Evolutionary conservation across 2,888 invertebrate genomes (phyloP), one percentile per base, ranked within the genome.

Genomic region (Pandemis cinnamomeana): DNA sequence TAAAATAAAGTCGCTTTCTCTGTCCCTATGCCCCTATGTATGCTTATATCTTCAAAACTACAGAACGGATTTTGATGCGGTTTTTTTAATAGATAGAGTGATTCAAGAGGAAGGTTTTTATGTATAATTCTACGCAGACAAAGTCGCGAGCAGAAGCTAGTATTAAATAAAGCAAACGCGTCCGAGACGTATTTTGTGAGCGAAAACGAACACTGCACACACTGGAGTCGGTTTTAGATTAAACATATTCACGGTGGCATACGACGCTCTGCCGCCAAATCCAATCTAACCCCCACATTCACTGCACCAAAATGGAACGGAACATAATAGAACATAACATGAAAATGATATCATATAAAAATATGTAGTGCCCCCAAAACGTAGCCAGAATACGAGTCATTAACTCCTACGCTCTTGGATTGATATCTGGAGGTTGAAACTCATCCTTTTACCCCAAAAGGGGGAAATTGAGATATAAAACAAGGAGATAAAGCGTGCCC

Each of bases 401-500:
- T 87, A 83, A 84, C 79, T 84, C 80, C 51, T n/a, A 62, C 44
- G 71, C 67, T 66, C 69, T 79, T 80, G 85, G 89, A 89, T 89
- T 88, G 85, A 86, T 90, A 90, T 88, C 89, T 77, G 67, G 67
- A 60, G 63, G 71, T 72, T 71, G 79, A 78, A 82, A 82, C 82
- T 84, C 82, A 80, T 80, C 81, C 79, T 79, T 76, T 67, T 67
- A 70, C 73, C 71, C 72, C 67, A 82, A 86, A 86, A 86, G 83
- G 82, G 79, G 85, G 84, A 86, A 90, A 91, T 87, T 87, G 87
- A 87, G 90, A 88, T 87, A 91, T 90, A 89, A 90, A 89, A 83
- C 82, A 81, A 81, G 75, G 81, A 87, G 83, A 88, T 85, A 87
- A 85, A 85, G 81, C 82, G 79, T 68, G 74, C 68, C 72, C 72